Evolutionary conservation across 2,888 invertebrate genomes (phyloP).

Genomic region (Eupeodes latifasciatus): DNA sequence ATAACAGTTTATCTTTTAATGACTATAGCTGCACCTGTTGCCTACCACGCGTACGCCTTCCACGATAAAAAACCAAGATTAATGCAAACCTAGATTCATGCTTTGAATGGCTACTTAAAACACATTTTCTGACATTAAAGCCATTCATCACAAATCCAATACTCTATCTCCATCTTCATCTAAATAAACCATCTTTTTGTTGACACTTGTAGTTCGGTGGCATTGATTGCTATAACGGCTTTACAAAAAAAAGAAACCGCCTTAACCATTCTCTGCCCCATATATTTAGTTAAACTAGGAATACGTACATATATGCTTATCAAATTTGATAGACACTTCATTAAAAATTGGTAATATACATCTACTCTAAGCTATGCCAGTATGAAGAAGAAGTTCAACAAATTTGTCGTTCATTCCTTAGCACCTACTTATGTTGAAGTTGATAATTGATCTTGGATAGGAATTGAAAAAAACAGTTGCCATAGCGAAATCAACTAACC

Average conservation of each 20-base stretch:
- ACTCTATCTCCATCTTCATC: conserved; percentile 44
- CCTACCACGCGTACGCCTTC: conserved; percentile 18
- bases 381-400: conserved; percentile 24
- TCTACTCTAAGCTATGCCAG: too few species aligned
- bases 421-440: conserved; percentile 68
- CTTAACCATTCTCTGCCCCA: conserved; percentile 54
- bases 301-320: conserved; percentile 40
- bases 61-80: conserved; percentile 9
- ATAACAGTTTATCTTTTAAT: conserved; percentile 25
- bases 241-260: conserved; percentile 2
- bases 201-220: conserved; percentile 57
- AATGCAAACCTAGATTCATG: neutral
- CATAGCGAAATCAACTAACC: conserved; percentile 18
- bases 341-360: conserved; percentile 51
- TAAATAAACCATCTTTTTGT: conserved; percentile 67
- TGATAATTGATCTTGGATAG: conserved; percentile 71
- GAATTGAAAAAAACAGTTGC: conserved; percentile 59
- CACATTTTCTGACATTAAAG: conserved; percentile 19
- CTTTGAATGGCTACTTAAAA: conserved; percentile 24
- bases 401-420: conserved; percentile 68
- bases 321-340: conserved; percentile 72
- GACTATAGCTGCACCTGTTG: conserved; percentile 26
- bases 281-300: conserved; percentile 21
- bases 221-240: conserved; percentile 67
- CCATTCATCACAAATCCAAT: conserved; percentile 49